Percentiles rank a stretch among this genome's conserved stretches.
phyloP scores from a whole-genome alignment of 2,888 invertebrate species.

The Steinernema carpocapsae region DNA sequence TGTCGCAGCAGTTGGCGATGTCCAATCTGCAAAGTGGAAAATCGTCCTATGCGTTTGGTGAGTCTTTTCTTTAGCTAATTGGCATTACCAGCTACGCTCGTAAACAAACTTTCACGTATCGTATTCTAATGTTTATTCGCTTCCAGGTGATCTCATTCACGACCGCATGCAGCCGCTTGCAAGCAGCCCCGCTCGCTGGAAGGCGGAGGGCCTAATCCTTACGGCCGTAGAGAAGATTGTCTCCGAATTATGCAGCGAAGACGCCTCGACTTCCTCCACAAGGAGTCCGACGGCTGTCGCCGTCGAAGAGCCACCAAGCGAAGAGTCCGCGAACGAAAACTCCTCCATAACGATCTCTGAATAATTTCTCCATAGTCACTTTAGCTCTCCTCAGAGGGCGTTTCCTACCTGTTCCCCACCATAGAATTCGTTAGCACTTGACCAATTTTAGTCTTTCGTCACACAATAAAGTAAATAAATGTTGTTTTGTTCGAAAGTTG shows the following conservation, averaged over 20 bases:
- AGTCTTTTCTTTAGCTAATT: background rate
- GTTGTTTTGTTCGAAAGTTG: too few relatives aligned
- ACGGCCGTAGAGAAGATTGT: slow-evolving; percentile 5
- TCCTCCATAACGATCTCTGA: too few relatives aligned
- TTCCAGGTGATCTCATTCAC: slow-evolving; percentile 3
- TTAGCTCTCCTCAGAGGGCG: background rate
- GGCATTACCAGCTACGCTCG: background rate
- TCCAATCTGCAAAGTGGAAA: slow-evolving; percentile 7
- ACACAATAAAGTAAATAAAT: too few relatives aligned
- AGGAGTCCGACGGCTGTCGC: too few relatives aligned
- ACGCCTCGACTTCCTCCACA: too few relatives aligned
- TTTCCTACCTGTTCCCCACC: background rate
- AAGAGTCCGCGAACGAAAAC: too few relatives aligned
- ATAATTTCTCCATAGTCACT: background rate
- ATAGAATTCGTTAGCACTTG: background rate
- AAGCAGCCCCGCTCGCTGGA: background rate
- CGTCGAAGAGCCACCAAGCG: too few relatives aligned
- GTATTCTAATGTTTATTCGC: too few relatives aligned
- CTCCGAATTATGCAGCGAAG: slow-evolving; percentile 1
- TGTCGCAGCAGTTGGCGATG: background rate
- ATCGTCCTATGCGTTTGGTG: background rate
- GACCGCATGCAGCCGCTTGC: background rate
- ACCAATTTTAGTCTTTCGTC: background rate
- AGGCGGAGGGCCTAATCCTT: slow-evolving; percentile 7
- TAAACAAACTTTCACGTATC: too few relatives aligned